Evolutionary conservation across 2,113 vertebrate species (phyloP).

Genomic region (Acanthochromis polyacanthus): DNA sequence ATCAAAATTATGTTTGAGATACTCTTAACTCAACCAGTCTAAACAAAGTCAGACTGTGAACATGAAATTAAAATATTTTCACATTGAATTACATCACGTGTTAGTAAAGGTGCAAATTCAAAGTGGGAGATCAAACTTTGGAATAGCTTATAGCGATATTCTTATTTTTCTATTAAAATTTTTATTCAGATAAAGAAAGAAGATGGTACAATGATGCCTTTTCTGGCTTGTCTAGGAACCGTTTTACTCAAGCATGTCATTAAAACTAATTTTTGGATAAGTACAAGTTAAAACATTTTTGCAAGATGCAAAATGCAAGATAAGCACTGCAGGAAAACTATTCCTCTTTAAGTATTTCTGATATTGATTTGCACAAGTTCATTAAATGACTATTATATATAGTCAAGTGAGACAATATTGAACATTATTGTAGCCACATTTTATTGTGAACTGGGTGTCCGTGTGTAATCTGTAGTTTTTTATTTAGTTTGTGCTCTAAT

Average conservation of each 20-base stretch:
- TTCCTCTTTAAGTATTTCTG: neutral
- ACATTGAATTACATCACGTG: conserved; percentile 4
- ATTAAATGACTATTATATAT: too few relatives aligned
- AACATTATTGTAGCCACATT: neutral
- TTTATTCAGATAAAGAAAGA: conserved; percentile 5
- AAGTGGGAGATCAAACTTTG: conserved; percentile 1
- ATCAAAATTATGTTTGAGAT: neutral
- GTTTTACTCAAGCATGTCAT: neutral
- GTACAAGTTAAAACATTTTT: neutral
- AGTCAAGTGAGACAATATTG: too few relatives aligned
- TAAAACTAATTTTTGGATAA: conserved; percentile 9
- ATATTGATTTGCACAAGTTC: neutral
- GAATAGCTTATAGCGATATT: neutral
- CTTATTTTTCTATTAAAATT: neutral
- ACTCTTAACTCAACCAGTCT: neutral
- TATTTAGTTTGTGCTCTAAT: neutral
- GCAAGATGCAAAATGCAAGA: too few relatives aligned
- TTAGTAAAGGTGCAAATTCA: conserved; percentile 4
- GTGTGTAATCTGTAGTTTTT: neutral
- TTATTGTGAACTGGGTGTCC: neutral
- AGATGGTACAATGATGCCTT: conserved; percentile 11
- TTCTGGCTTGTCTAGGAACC: conserved; percentile 26
- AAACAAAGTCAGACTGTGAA: conserved; percentile 16
- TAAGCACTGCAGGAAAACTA: neutral
- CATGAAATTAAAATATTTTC: conserved; percentile 22